A percentile compares a stretch with the other conserved stretches of the same genome.
phyloP scores from a whole-genome alignment of 2,888 invertebrate genomes.

The Scotopteryx bipunctaria region DNA sequence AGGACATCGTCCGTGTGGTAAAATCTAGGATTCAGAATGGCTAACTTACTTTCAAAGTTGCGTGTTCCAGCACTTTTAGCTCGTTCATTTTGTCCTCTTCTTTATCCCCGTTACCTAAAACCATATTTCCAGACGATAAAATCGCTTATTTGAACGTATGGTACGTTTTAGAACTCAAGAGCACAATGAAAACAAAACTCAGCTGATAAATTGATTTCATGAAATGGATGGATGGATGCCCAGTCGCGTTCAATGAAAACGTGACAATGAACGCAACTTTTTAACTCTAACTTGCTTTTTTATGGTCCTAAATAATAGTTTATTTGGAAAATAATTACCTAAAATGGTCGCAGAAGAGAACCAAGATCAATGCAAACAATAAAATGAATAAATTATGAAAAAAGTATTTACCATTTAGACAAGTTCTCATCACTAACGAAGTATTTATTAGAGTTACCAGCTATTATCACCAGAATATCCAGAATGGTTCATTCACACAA shows the following conservation, averaged over 20 bases:
- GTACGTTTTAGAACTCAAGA: background rate
- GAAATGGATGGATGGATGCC: background rate
- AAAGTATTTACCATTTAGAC: no score
- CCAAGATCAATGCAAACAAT: no score
- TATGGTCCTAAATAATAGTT: no score
- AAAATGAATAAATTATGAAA: no score
- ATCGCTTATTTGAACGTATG: background rate
- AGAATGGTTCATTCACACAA: no score
- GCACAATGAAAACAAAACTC: conserved; percentile 77
- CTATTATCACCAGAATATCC: no score
- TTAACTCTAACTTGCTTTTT: no score
- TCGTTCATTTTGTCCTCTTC: conserved; percentile 88
- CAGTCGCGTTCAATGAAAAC: conserved; percentile 18
- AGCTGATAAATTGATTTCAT: conserved; percentile 61
- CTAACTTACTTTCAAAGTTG: conserved; percentile 92
- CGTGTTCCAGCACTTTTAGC: conserved; percentile 96
- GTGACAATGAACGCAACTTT: background rate
- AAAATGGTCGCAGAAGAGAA: no score
- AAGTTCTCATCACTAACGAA: no score
- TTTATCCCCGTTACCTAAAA: conserved; percentile 11
- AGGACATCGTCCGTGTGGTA: conserved; percentile 14
- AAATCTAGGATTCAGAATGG: conserved; percentile 5
- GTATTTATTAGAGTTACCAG: no score
- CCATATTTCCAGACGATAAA: background rate
- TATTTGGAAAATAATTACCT: no score